These are phyloP conservation scores for Balaeniceps rex DNA, from an alignment of 2,113 vertebrate genomes.

Conservation along the genomic window DNA sequence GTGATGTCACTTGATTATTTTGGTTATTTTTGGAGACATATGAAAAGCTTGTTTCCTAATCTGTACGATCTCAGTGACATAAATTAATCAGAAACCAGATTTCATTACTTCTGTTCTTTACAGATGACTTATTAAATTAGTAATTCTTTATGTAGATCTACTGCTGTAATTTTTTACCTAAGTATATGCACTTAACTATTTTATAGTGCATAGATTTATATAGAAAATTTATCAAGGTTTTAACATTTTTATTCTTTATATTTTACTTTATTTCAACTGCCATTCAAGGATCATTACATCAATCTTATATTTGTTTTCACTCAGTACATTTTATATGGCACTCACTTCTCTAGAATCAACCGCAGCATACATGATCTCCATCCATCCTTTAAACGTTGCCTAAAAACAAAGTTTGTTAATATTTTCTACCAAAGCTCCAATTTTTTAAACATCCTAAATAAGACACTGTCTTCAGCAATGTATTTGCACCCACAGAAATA, in stretches of 20 bases:
- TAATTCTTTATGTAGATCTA: background rate
- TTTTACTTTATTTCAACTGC: background rate
- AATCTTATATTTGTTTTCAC: background rate
- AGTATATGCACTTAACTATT: background rate
- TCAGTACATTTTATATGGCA: slow-evolving; percentile 13
- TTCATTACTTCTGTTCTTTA: background rate
- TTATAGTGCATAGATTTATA: background rate
- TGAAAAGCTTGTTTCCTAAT: background rate
- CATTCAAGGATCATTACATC: background rate
- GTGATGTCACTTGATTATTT: background rate
- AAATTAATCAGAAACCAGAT: background rate
- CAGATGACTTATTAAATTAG: background rate
- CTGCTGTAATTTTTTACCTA: background rate
- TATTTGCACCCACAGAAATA: background rate
- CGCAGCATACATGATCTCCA: slow-evolving; percentile 79
- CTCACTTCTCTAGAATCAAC: slow-evolving; percentile 80
- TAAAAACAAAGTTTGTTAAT: slow-evolving; percentile 58
- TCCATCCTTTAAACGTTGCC: slow-evolving; percentile 86
- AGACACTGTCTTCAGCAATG: background rate
- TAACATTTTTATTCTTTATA: background rate
- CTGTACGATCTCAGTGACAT: background rate
- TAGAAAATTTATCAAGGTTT: background rate
- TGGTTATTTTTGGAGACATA: background rate
- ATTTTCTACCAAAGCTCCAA: background rate
- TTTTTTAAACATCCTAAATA: background rate